Evolutionary conservation across 1,140 invertebrate species (phyloP), one percentile per base, ranked within the genome.

Genomic region (Euschistus heros): DNA sequence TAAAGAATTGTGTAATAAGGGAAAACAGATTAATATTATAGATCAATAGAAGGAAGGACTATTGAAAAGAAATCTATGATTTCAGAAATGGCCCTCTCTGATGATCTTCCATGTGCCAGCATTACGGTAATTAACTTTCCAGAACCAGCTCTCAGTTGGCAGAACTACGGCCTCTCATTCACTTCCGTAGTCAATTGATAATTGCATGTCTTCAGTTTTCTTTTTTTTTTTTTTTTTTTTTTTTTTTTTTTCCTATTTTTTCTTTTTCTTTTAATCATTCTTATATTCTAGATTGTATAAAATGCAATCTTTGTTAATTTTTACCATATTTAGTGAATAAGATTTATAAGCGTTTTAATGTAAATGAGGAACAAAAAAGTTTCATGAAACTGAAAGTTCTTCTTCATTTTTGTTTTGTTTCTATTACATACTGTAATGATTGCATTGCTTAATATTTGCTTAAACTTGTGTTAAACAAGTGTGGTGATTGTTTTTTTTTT

Each of bases 41-140:
- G 33, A 37, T 37, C 33, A 37, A 37, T 37, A 37, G 33, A 37
- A 37, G 33, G 33, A 54, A 54, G 18, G 18, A 22, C 50, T 54
- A 20, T 57, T 30, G n/a, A 57, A 46, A 27, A 27, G 61, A 46
- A 46, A 46, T 46, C 22, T 42, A 20, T 62, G 61, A 62, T 62
- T 62, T 62, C 61, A 62, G 61, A 62, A 62, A 62, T 62, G 61
- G 61, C 61, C 37, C 37, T 62, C 44, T 47, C 61, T 42, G 61
- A 62, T 27, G 61, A 62, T 24, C 37, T 62, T 20, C 61, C 37
- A 20, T 62, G 61, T 47, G 37, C 61, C 30, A 42, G 61, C 20
- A 62, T 62, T 62, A 62, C 61, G 18, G 37, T 62, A 46, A 62
- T 62, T 62, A 62, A 62, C 37, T 30, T 62, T 62, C 61, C 61